Base-by-base conservation (phyloP, 1,140 invertebrate genomes). In the Lycorma delicatula region DNA sequence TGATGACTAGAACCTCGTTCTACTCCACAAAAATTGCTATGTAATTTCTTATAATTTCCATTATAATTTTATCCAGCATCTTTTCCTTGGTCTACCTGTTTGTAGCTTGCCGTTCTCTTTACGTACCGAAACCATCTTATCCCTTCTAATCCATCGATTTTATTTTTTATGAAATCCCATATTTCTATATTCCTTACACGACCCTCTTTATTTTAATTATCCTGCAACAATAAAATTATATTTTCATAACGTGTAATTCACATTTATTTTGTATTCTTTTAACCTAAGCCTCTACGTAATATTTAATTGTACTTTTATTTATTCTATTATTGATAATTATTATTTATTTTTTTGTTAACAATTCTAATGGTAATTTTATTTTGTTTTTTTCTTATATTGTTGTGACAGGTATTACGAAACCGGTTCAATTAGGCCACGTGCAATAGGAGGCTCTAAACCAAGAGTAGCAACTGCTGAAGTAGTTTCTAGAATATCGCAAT, bases 361-460 rank as follows among this genome's bases (percentile, higher is more conserved):
- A 29, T 27, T 52, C 3, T 6, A 31, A 29, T 25, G 27, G 2
- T 6, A 9, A 29, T 26, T 31, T 27, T 49, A 25, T 41, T 59
- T 41, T 55, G 5, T 28, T 2, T 22, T 25, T 16, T 20, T 25
- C 18, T 20, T 22, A 49, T 47, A n/a, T 54, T 57, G n/a, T n/a
- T n/a, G n/a, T n/a, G 57, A 5, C 77, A 94, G 93, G 77, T 98
- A 97, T 75, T 97, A 97, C 77, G 94, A 98, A 77, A 97, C 93
- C n/a, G 94, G 94, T 52, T 96, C 92, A 47, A 97, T 97, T 66
- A 86, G 93, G 69, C 94, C 94, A 6, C 77, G 93, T 38, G 94
- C 93, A 23, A 97, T 97, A 65, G 94, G 94, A 25, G 94, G 94
- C 26, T 94, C 91, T 26, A 97, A 97, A 71, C 93, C 93, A 1